Evolutionary conservation across 2,888 invertebrate species (phyloP).

Genomic region (Leucophenga maculata): DNA sequence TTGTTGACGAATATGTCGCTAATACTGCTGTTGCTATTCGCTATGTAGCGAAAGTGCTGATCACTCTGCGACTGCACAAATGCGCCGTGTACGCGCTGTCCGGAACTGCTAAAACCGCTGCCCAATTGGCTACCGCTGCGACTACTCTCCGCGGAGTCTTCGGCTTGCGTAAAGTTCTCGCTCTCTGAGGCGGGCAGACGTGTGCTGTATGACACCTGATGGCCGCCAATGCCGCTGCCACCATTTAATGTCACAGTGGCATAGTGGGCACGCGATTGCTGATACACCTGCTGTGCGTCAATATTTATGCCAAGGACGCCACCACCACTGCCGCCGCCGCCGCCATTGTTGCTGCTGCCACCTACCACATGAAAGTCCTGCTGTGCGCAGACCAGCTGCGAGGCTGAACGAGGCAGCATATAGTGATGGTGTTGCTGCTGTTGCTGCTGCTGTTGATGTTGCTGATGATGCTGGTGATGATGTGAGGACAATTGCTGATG

Average conservation of each 20-base stretch:
- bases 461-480: conserved; percentile 3
- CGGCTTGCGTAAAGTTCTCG: conserved; percentile 56
- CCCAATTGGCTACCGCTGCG: conserved; percentile 33
- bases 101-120: conserved; percentile 37
- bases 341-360: conserved; percentile 17
- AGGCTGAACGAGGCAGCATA: conserved; percentile 76
- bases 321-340: conserved; percentile 38
- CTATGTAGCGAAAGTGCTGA: conserved; percentile 70
- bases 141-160: conserved; percentile 49
- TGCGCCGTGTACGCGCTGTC: conserved; percentile 31
- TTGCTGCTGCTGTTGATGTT: conserved; percentile 29
- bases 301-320: conserved; percentile 32
- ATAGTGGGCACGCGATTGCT: conserved; percentile 38
- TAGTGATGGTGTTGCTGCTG: conserved; percentile 46
- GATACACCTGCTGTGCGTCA: conserved; percentile 46
- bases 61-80: conserved; percentile 70
- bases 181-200: conserved; percentile 63
- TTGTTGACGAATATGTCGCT: conserved; percentile 72
- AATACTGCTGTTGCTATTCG: conserved; percentile 69
- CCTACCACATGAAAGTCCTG: conserved; percentile 20
- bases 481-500: conserved; percentile 45
- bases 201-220: conserved; percentile 34
- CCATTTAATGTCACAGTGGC: conserved; percentile 42
- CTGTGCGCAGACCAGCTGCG: conserved; percentile 74
- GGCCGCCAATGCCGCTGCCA: conserved; percentile 35